Percentiles rank a stretch among this genome's conserved stretches.
phyloP scores from a whole-genome alignment of 1,140 invertebrate genomes.

The Pollicipes pollicipes region DNA sequence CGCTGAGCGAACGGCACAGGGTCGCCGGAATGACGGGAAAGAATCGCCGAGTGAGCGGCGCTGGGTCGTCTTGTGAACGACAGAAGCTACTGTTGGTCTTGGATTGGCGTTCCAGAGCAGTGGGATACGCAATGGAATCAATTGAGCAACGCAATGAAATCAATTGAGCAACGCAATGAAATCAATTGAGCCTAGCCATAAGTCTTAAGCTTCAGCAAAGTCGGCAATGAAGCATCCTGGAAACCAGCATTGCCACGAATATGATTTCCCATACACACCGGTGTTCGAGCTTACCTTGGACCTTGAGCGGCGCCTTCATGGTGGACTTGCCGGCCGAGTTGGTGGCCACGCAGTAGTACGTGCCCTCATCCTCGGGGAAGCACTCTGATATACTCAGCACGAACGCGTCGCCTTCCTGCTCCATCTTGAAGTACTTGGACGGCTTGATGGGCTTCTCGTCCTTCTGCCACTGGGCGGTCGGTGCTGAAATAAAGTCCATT shows the following conservation, averaged over 20 bases:
- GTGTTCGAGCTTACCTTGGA: constrained; percentile 39
- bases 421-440: constrained; percentile 94
- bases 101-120: not conserved
- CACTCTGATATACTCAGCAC: constrained; percentile 73
- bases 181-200: not conserved
- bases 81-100: too few relatives aligned
- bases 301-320: constrained; percentile 54
- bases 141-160: too few relatives aligned
- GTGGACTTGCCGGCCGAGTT: constrained; percentile 65
- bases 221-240: too few relatives aligned
- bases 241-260: too few relatives aligned
- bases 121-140: not conserved
- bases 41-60: too few relatives aligned
- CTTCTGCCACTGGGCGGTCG: constrained; percentile 78
- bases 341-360: constrained; percentile 71
- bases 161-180: too few relatives aligned
- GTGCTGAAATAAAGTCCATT: too few relatives aligned
- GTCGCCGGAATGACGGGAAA: too few relatives aligned
- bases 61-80: too few relatives aligned
- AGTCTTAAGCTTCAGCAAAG: too few relatives aligned
- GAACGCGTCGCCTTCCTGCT: constrained; percentile 63
- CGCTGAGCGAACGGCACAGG: too few relatives aligned
- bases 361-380: constrained; percentile 87
- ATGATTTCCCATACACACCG: too few relatives aligned
- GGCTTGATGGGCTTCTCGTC: constrained; percentile 84